Evolutionary conservation across 2,888 invertebrate species (phyloP).

Genomic region (Cantharis lateralis): DNA sequence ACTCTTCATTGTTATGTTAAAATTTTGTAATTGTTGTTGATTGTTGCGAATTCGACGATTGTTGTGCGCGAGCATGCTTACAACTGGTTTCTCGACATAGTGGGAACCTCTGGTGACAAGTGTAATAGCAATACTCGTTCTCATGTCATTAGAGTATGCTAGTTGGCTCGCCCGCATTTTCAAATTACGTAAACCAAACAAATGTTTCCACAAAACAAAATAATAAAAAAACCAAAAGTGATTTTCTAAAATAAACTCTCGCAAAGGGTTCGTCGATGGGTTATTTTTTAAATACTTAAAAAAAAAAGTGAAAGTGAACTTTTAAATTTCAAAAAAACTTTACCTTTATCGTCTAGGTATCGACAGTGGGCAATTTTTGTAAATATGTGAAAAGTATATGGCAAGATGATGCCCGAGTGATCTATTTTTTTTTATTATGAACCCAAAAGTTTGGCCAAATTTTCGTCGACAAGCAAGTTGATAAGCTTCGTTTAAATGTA

Average conservation of each 20-base stretch:
- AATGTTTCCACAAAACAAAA: background rate
- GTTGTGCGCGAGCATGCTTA: constrained; percentile 7
- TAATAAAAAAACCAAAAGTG: background rate
- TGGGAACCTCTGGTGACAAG: constrained; percentile 13
- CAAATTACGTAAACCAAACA: constrained; percentile 8
- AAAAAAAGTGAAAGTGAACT: background rate
- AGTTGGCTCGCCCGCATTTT: constrained; percentile 1
- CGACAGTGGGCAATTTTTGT: background rate
- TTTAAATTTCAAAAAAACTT: background rate
- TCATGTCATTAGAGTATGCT: constrained; percentile 7
- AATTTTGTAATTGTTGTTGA: background rate
- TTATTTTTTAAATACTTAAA: background rate
- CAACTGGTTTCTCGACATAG: background rate
- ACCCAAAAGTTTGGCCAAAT: background rate
- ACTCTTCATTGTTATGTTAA: background rate
- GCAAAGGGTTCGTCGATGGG: background rate
- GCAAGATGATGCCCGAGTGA: background rate
- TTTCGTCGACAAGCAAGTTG: background rate
- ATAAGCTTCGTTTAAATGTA: background rate
- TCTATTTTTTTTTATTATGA: background rate
- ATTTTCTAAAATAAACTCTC: background rate
- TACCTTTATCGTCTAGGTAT: background rate
- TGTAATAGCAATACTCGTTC: constrained; percentile 17
- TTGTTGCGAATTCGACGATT: background rate
- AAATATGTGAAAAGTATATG: background rate